A percentile compares a stretch with the other conserved stretches of the same genome.
These are phyloP conservation scores for Turdus rufiventris DNA, from an alignment of 2,113 vertebrate genomes.

Conservation along the genomic window DNA sequence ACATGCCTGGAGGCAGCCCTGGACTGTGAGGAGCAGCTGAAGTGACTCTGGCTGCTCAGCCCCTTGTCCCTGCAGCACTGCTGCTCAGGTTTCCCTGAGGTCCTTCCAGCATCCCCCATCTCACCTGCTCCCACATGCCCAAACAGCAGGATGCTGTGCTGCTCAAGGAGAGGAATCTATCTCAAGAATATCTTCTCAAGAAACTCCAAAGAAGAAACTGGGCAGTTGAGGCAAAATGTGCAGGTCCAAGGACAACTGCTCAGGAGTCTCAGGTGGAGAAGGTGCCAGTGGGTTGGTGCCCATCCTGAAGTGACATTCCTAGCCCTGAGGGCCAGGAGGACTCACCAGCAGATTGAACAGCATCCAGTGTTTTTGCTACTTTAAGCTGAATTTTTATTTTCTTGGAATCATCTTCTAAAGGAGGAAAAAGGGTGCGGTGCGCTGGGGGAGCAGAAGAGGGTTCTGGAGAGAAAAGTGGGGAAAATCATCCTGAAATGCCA, in stretches of 20 bases:
- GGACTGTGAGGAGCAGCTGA: background rate
- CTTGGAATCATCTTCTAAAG: background rate
- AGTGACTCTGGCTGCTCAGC: rapidly evolving
- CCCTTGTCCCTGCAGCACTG: rapidly evolving
- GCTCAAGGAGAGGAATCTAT: background rate
- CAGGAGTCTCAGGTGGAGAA: background rate
- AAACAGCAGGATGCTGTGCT: background rate
- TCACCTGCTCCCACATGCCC: background rate
- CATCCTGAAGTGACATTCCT: rapidly evolving
- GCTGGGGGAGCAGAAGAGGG: background rate
- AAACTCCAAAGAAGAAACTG: background rate
- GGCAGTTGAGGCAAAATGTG: background rate
- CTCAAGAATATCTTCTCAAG: background rate
- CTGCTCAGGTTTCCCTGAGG: rapidly evolving
- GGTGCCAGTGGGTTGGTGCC: background rate
- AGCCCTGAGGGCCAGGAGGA: background rate
- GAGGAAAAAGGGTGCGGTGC: background rate
- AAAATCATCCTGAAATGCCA: background rate
- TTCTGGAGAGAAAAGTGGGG: background rate
- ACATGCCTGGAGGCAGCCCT: background rate
- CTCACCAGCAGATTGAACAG: background rate
- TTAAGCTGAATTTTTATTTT: background rate
- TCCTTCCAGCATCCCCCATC: background rate
- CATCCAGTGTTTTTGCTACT: background rate
- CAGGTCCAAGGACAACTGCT: background rate